Evolutionary conservation across 30 jellyfish, hydroid and myxozoan genomes (phyloP), one percentile per base, ranked within the genome.

Genomic region (Clytia hemisphaerica): DNA sequence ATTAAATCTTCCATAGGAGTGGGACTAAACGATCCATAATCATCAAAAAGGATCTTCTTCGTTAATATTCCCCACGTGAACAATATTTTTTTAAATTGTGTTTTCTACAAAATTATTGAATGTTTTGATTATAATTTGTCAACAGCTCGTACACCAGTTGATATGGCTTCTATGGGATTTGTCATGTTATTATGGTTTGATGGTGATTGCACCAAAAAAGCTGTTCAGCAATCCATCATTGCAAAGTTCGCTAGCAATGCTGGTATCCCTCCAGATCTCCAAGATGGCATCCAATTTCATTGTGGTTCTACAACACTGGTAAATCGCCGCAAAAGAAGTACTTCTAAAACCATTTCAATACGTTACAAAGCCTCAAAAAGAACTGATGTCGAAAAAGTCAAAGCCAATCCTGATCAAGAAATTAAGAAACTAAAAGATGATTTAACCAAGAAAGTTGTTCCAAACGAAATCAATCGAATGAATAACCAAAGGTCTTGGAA

Each of bases 271-370:
- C n/a, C n/a, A n/a, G n/a, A n/a, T n/a, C n/a, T n/a, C n/a, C 30
- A 38, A 2, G 80, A 45, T 27, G 61, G 44, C 7, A 51, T 62
- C 12, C 63, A 31, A 14, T 73, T 71, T 7, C 36, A 38, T 58
- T 85, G 93, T 49, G 93, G 96, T 3, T 61, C 77, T 9, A 46
- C 96, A 0, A 25, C 69, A 14, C 72, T 65, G 4, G 93, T 85
- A 1, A 55, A 57, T 0, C 68, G 93, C 22, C 69, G 96, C 27
- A 65, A 61, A 35, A 50, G 93, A 29, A 50, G 88, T 0, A 45
- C 79, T 26, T 35, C 51, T 9, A 57, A 71, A 26, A 55, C 55
- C 21, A 67, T 85, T 14, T 32, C 85, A 2, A 37, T 85, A 5
- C 53, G 50, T 9, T 48, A 68, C 22, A 58, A 75, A 33, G 44